phyloP scores from a whole-genome alignment of 2,113 vertebrate genomes.

The Catharus bicknelli region DNA sequence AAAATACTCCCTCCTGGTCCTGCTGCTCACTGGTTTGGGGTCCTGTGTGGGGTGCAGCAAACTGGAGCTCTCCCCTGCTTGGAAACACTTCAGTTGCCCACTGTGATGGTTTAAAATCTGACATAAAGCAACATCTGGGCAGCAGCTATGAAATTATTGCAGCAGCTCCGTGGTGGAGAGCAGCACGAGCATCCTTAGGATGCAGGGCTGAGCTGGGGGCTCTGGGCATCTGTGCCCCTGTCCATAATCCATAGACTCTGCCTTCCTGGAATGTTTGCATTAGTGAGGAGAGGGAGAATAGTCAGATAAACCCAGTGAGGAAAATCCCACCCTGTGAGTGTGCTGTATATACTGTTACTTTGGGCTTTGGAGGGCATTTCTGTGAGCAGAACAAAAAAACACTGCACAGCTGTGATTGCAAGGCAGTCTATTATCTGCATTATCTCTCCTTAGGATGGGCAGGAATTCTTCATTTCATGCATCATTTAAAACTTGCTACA shows the following conservation, averaged over 20 bases:
- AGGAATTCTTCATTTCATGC: conserved; percentile 75
- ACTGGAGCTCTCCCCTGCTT: not conserved
- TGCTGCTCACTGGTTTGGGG: not conserved
- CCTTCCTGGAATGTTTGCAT: fast-evolving
- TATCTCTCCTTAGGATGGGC: conserved; percentile 65
- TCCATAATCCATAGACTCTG: not conserved
- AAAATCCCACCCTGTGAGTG: not conserved
- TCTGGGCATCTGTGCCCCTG: not conserved
- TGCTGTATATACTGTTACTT: not conserved
- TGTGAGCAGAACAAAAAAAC: conserved; percentile 54
- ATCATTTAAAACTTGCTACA: conserved; percentile 74
- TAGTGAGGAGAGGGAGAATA: not conserved
- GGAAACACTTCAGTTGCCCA: not conserved
- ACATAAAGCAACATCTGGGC: not conserved
- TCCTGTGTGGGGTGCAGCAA: fast-evolving
- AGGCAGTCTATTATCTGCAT: conserved; percentile 70
- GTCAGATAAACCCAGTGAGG: not conserved
- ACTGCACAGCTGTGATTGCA: conserved; percentile 65
- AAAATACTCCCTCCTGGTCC: not conserved
- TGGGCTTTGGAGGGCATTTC: conserved; percentile 58
- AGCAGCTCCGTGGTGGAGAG: fast-evolving
- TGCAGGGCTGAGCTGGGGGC: not conserved
- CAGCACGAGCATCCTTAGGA: not conserved
- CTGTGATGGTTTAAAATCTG: not conserved
- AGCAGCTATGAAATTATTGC: not conserved